Base-by-base conservation (phyloP, 2,888 invertebrate genomes). In the Acanthosepion pharaonis region DNA sequence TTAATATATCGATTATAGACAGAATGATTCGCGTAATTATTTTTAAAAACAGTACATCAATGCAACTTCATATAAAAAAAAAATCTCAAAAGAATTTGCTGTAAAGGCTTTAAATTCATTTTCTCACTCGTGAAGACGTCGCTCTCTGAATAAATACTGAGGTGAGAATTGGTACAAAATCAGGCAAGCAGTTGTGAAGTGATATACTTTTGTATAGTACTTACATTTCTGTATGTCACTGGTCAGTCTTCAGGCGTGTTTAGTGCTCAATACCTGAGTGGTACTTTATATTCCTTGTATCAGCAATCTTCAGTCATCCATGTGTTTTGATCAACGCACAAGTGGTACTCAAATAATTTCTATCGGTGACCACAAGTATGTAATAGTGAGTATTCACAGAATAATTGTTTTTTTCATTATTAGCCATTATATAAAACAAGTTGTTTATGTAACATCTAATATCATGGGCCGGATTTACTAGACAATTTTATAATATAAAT, bases 261-360 rank as follows among this genome's bases (percentile, higher is more conserved):
- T 78, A 78, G 78, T 78, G 78, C n/a, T n/a, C 78, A 78, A 78
- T 78, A 78, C 78, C 78, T 78, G 78, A 78, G 78, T n/a, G 78
- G 78, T 78, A 28, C n/a, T 78, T 78, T 33, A 78, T 11, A 78
- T 78, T 78, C n/a, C 33, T 78, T 78, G 78, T 78, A 78, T n/a
- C 33, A 78, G 11, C n/a, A 78, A 78, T n/a, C 18, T n/a, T n/a
- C 8, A 78, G 78, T 33, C 78, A 78, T n/a, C 78, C n/a, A 78
- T 78, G 33, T n/a, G 15, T 78, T 78, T 78, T n/a, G n/a, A 15
- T n/a, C n/a, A n/a, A n/a, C 78, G 15, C n/a, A 78, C 15, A 78
- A 78, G n/a, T n/a, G 78, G 15, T 78, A 78, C 78, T 78, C 78
- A 33, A n/a, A 78, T 78, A 4, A 78, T 78, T 78, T n/a, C n/a